phyloP scores from a whole-genome alignment of 2,113 vertebrate species.

The Python bivittatus region DNA sequence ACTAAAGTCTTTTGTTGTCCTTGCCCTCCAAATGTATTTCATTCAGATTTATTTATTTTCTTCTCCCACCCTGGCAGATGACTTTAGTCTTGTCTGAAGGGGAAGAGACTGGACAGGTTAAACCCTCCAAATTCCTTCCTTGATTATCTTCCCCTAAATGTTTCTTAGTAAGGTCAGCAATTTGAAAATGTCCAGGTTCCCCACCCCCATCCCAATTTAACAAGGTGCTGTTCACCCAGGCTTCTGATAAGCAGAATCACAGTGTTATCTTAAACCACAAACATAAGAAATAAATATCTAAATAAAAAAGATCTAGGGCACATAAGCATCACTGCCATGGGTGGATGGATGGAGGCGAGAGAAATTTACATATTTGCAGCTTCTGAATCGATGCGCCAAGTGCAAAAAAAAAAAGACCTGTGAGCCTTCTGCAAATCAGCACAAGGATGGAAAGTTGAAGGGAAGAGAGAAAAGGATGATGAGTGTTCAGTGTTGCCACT shows the following conservation, averaged over 20 bases:
- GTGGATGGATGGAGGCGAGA: neutral
- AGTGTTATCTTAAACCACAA: constrained; percentile 18
- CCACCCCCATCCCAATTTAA: neutral
- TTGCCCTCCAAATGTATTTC: constrained; percentile 32
- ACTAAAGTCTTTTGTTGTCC: constrained; percentile 51
- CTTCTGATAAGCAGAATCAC: constrained; percentile 50
- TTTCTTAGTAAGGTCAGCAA: constrained; percentile 47
- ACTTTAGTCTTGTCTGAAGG: constrained; percentile 56
- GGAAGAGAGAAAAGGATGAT: neutral
- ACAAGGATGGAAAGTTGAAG: neutral
- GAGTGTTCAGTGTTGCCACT: neutral
- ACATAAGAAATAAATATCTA: too few species aligned
- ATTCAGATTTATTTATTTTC: constrained; percentile 44
- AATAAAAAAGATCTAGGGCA: too few species aligned
- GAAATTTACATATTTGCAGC: neutral
- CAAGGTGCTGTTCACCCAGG: constrained; percentile 38
- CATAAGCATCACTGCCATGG: too few species aligned
- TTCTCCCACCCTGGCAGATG: constrained; percentile 56
- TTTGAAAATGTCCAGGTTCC: constrained; percentile 27
- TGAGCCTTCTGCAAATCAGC: neutral
- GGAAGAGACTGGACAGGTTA: constrained; percentile 28
- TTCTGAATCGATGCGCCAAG: neutral
- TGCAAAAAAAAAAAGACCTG: neutral
- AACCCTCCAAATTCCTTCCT: constrained; percentile 36
- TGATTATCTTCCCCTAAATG: constrained; percentile 31